phyloP scores from a whole-genome alignment of 2,113 vertebrate species.

The Bostrychus sinensis region DNA sequence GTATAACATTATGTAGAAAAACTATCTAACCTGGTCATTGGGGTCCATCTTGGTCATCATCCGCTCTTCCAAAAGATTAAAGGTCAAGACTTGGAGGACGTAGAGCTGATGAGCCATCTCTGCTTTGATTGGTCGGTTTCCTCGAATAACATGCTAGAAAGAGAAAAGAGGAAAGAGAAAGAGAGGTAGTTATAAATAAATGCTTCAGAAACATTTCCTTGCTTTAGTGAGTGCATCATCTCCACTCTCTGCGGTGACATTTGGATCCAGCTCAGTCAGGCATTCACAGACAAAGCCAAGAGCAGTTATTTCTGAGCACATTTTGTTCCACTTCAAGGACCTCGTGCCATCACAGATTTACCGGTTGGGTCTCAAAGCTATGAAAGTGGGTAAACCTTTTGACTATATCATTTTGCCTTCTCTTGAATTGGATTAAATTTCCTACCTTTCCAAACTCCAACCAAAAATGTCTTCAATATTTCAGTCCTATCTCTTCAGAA shows the following conservation, averaged over 20 bases:
- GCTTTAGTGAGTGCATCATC: conserved; percentile 16
- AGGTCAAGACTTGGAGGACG: conserved; percentile 95
- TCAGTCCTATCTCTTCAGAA: conserved; percentile 3
- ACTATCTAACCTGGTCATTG: conserved; percentile 89
- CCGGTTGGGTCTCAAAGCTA: conserved; percentile 32
- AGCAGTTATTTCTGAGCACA: conserved; percentile 47
- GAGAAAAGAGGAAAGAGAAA: conserved; percentile 14
- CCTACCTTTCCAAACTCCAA: too few relatives aligned
- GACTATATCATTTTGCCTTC: conserved; percentile 18
- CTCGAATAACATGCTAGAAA: conserved; percentile 91
- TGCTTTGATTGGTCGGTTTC: conserved; percentile 97
- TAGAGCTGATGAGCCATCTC: conserved; percentile 99
- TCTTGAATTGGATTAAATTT: not conserved
- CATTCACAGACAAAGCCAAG: conserved; percentile 48
- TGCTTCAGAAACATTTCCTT: not conserved
- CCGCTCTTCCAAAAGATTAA: conserved; percentile 96
- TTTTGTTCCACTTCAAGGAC: conserved; percentile 41
- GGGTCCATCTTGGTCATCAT: conserved; percentile 99
- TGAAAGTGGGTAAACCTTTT: conserved; percentile 19
- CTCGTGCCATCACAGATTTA: conserved; percentile 46
- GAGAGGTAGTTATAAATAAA: not conserved
- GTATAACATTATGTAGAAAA: too few relatives aligned
- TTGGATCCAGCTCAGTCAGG: conserved; percentile 31
- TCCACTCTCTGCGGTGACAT: conserved; percentile 19
- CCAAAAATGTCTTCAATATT: not conserved